Conservation (phyloP, 2,888 invertebrate species). For the Spodoptera littoralis region DNA sequence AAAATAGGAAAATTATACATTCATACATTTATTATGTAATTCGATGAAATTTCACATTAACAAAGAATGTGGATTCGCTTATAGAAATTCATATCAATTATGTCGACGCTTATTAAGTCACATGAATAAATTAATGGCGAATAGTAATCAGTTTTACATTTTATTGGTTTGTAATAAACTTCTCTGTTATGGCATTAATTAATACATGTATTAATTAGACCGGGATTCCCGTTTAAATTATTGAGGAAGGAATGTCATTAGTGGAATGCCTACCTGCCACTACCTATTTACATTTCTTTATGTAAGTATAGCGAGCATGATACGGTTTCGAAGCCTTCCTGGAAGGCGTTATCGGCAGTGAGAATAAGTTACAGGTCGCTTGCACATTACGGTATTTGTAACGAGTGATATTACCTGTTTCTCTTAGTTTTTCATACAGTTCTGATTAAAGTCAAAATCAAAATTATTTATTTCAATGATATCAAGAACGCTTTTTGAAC, state of each 20-base stretch:
- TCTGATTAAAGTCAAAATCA: too few species aligned
- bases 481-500: too few species aligned
- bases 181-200: constrained; percentile 35
- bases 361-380: not conserved
- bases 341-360: constrained; percentile 1
- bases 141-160: constrained; percentile 48
- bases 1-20: constrained; percentile 21
- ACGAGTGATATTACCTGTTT: too few species aligned
- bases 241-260: constrained; percentile 17
- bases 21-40: constrained; percentile 41
- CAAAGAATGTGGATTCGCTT: constrained; percentile 32
- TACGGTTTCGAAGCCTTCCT: constrained; percentile 16
- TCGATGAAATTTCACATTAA: constrained; percentile 48
- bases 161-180: constrained; percentile 46
- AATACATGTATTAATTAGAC: constrained; percentile 31
- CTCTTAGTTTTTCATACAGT: too few species aligned
- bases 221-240: constrained; percentile 30
- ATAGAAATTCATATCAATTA: constrained; percentile 49
- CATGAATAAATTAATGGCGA: constrained; percentile 55
- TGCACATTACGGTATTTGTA: too few species aligned
- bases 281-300: constrained; percentile 35
- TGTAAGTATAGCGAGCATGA: not conserved
- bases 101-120: constrained; percentile 34
- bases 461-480: too few species aligned
- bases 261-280: constrained; percentile 4